Base-by-base conservation (phyloP, 92 coral and sea anemone species). In the Siderastrea radians region DNA sequence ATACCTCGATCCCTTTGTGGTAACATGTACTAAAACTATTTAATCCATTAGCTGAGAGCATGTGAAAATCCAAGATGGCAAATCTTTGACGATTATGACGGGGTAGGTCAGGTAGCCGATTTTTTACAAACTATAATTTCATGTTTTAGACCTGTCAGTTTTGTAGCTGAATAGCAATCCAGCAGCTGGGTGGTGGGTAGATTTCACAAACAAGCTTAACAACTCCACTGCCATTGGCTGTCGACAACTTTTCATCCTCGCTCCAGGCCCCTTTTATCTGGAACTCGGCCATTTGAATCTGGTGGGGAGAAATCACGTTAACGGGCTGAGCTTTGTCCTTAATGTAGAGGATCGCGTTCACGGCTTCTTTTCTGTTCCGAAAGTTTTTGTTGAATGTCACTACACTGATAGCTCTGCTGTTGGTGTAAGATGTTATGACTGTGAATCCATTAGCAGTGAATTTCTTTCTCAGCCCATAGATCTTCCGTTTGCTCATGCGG, bases 161-260 rank as follows among this genome's bases (percentile, higher is more conserved):
- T 2, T 11, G 5, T 47, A 60, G 38, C 38, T 26, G 17, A 12
- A 83, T 1, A 60, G 70, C 48, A 73, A 83, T 48, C 87, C 87
- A 83, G 38, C 87, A 83, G 11, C 11, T 45, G 12, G 79, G 45
- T 49, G 19, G 3, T 6, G 79, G 79, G 45, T n/a, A 5, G 2
- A 60, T 71, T 72, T 72, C 72, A 17, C 87, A 83, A 72, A 61
- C 87, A 62, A 83, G 45, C 60, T 83, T 83, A 1, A 83, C 70
- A 58, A 15, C 55, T 47, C 79, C 79, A 16, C 38, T 6, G 38
- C 50, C 52, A 2, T 69, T 68, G 14, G 14, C 65, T 15, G 38
- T 26, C 52, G 49, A 54, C 67, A 70, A 15, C 7, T 54, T 17
- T 8, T 49, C 43, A 13, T 55, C 67, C 5, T 57, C 15, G 16